Evolutionary conservation across 2,797 vertebrate species (phyloP), one percentile per base, ranked within the genome.

Genomic region (Somateria mollissima): DNA sequence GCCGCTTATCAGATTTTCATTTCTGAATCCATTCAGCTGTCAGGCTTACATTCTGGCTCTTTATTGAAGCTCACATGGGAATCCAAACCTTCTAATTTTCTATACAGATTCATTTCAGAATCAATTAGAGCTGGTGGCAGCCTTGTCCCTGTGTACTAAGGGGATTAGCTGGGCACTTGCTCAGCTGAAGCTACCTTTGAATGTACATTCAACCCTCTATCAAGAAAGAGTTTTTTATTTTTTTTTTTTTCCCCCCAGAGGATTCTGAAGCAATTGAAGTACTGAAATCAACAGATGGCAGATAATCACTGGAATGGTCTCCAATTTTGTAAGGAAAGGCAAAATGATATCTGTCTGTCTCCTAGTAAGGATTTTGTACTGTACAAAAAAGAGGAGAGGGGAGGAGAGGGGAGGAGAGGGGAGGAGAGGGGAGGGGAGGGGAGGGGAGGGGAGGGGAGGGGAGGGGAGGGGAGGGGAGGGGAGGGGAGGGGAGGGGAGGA

Each of bases 51-150:
- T 97, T 94, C 97, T 97, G 97, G 94, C 95, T 96, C 96, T 98
- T 97, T 98, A 98, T 98, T 96, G 97, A 97, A 97, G 95, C 97
- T 97, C 97, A 97, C 98, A 96, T 96, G 98, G 98, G 98, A 98
- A 98, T 98, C 96, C 97, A 97, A 98, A 98, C 98, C 97, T 97
- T 98, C 98, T 98, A 97, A 98, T 98, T 98, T 98, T 97, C 97
- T 97, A 97, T 97, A 96, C 97, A 96, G 98, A 98, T 98, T 98
- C 97, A 97, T 98, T 99, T 98, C 97, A 97, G 97, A 99, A 99
- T 99, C 98, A 99, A 99, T 99, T 99, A 99, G 98, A 97, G 97
- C 95, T 98, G 97, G 98, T 98, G 97, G 98, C 97, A 97, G 97
- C 96, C 97, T 96, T 97, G 97, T 98, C 98, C 98, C 97, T 97